These are phyloP conservation scores for Monochamus alternatus DNA, from an alignment of 2,888 invertebrate genomes.

Conservation along the genomic window DNA sequence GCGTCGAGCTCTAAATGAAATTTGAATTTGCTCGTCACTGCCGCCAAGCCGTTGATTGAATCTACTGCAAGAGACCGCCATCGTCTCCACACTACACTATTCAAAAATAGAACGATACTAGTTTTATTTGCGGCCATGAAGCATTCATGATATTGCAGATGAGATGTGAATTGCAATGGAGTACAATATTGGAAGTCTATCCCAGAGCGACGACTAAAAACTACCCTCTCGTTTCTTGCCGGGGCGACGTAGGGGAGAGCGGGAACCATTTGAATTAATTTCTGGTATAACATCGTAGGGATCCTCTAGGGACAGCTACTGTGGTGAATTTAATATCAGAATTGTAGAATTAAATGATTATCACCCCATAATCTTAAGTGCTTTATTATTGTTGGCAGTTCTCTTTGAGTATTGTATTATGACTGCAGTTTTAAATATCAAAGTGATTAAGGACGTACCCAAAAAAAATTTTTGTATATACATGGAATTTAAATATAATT, in stretches of 20 bases:
- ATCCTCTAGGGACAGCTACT: too few relatives aligned
- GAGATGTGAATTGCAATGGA: constrained; percentile 66
- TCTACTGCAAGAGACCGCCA: constrained; percentile 9
- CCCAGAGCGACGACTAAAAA: constrained; percentile 55
- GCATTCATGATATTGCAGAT: constrained; percentile 68
- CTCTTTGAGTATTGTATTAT: too few relatives aligned
- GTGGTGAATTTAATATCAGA: too few relatives aligned
- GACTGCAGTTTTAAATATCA: too few relatives aligned
- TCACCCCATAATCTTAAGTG: too few relatives aligned
- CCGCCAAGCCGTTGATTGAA: constrained; percentile 24
- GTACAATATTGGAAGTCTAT: constrained; percentile 59
- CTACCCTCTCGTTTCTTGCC: constrained; percentile 24
- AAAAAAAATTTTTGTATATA: too few relatives aligned
- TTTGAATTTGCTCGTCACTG: constrained; percentile 25
- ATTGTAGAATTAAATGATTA: too few relatives aligned
- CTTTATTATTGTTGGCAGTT: too few relatives aligned
- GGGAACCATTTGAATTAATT: neutral
- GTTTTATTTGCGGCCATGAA: constrained; percentile 64
- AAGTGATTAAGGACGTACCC: too few relatives aligned
- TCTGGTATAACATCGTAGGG: neutral
- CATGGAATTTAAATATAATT: too few relatives aligned
- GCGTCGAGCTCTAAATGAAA: constrained; percentile 16
- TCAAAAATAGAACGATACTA: constrained; percentile 61
- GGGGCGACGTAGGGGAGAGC: neutral
- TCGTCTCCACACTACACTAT: constrained; percentile 30